These are phyloP conservation scores for Vannuccia rotundouncinata DNA, from an alignment of 2,888 invertebrate genomes.

Conservation along the genomic window DNA sequence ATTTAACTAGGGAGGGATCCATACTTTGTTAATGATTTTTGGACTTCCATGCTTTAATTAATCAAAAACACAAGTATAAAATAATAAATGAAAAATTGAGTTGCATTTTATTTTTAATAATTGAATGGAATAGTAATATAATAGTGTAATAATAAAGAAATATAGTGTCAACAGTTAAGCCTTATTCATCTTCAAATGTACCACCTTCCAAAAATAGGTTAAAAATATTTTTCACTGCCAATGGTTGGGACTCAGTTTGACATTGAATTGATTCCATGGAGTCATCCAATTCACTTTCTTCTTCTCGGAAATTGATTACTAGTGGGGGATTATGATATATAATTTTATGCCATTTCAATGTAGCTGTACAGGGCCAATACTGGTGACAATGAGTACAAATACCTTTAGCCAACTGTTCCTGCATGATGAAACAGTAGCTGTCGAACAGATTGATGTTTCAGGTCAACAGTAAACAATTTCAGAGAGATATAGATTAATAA, in stretches of 20 bases:
- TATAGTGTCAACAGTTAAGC: neutral
- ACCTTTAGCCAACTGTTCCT: constrained; percentile 24
- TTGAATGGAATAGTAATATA: neutral
- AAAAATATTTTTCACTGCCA: constrained; percentile 30
- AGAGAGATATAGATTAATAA: constrained; percentile 25
- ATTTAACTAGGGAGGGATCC: too few species aligned
- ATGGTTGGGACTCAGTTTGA: neutral
- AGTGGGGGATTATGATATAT: constrained; percentile 6
- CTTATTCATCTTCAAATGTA: constrained; percentile 17
- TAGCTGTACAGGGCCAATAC: constrained; percentile 28
- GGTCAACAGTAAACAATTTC: constrained; percentile 14
- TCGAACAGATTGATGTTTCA: constrained; percentile 9
- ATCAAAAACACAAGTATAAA: neutral
- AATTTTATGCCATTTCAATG: constrained; percentile 14
- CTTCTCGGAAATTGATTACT: neutral
- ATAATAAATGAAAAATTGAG: neutral
- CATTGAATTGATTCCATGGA: neutral
- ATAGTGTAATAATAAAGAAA: neutral
- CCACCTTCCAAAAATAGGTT: constrained; percentile 6
- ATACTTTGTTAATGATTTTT: too few species aligned
- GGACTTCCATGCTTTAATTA: too few species aligned
- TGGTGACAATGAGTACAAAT: constrained; percentile 17
- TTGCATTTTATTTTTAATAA: constrained; percentile 26
- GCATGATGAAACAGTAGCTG: constrained; percentile 28
- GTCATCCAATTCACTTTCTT: constrained; percentile 10